Base-by-base conservation (phyloP, 2,113 vertebrate species). In the rat (Rattus norvegicus) region DNA sequence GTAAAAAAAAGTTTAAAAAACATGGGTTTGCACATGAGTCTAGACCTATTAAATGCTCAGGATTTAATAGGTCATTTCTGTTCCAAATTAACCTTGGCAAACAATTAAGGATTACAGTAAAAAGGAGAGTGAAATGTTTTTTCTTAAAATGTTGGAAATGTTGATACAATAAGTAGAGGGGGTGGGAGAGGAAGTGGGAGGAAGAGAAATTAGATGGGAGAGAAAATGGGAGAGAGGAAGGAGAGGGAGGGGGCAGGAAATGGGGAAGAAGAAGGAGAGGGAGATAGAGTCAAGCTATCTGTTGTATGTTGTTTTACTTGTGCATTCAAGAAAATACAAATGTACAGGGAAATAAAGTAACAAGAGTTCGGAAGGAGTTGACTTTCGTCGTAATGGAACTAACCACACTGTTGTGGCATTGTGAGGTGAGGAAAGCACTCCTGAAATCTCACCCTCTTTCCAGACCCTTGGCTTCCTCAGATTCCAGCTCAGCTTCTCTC, bases 1-100 rank as follows among this genome's bases (percentile, higher is more conserved):
- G n/a, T n/a, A n/a, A n/a, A 93, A 77, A 49, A 75, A 11, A 90
- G 10, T 22, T 90, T 94, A 20, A 84, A 86, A 97, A 93, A 20
- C 67, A 20, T 16, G 1, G 54, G 54, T 36, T 89, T 67, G 1
- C 30, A 22, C 33, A 26, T 86, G 13, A 59, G 1, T 65, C 26
- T 75, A 28, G 20, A 70, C 28, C 22, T 72, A 13, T 52, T 79
- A 56, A 17, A 30, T 54, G 1, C 9, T 43, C 22, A 49, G 47
- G 65, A 69, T 28, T 87, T 73, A n/a, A n/a, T n/a, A n/a, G n/a
- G n/a, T n/a, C 47, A 87, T 17, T 63, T 12, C 65, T 69, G 12
- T 13, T 94, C 28, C 69, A 13, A 84, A 28, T 92, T 93, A 91
- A 67, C 20, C 1, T 54, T 56, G 70, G 5, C 1, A 36, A 59